phyloP scores from a whole-genome alignment of 2,888 invertebrate genomes.

The Epinotia bilunana region DNA sequence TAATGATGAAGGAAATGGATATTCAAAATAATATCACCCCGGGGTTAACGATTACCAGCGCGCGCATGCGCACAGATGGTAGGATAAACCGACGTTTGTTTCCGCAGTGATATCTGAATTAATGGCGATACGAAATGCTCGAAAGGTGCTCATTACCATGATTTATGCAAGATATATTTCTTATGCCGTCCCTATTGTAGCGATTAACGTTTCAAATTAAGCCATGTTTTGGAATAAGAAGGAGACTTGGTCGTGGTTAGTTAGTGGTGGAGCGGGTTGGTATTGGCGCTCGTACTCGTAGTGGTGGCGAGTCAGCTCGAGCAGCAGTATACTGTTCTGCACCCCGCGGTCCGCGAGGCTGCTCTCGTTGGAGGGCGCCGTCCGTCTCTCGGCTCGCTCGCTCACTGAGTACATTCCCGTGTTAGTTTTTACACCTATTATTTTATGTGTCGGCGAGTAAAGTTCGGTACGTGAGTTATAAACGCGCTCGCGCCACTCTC shows the following conservation, averaged over 20 bases:
- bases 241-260: slow-evolving; percentile 38
- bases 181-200: slow-evolving; percentile 69
- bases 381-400: slow-evolving; percentile 79
- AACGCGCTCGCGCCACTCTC: slow-evolving; percentile 84
- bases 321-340: slow-evolving; percentile 52
- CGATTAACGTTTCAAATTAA: slow-evolving; percentile 68
- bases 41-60: slow-evolving; percentile 84
- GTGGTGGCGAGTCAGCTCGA: slow-evolving; percentile 44
- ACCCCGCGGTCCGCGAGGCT: slow-evolving; percentile 51
- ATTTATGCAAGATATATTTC: slow-evolving; percentile 82
- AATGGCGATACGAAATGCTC: slow-evolving; percentile 82
- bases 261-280: slow-evolving; percentile 39
- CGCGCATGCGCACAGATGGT: slow-evolving; percentile 82
- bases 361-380: slow-evolving; percentile 58
- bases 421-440: slow-evolving; percentile 85
- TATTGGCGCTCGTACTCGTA: slow-evolving; percentile 5
- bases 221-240: slow-evolving; percentile 47
- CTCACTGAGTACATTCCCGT: slow-evolving; percentile 84
- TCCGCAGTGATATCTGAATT: slow-evolving; percentile 85
- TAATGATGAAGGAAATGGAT: slow-evolving; percentile 80
- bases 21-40: slow-evolving; percentile 85
- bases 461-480: slow-evolving; percentile 85
- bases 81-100: slow-evolving; percentile 84
- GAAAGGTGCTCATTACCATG: slow-evolving; percentile 84
- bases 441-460: slow-evolving; percentile 85